phyloP scores from a whole-genome alignment of 2,797 vertebrate species.

The Pempheris klunzingeri region DNA sequence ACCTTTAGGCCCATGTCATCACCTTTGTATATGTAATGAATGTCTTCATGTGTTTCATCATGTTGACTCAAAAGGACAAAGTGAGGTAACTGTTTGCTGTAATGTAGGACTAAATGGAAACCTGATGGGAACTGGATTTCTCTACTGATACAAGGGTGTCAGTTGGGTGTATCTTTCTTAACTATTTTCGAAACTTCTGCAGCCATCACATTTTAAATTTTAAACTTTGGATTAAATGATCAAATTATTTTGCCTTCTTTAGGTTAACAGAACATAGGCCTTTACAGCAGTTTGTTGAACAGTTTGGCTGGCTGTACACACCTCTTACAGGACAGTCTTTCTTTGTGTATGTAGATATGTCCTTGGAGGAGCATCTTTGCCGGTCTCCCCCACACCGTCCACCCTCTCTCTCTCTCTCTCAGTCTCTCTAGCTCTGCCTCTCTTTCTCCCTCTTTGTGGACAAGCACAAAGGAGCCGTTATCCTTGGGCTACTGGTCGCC shows the following conservation, averaged over 20 bases:
- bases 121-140: not conserved
- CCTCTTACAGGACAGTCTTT: slow-evolving; percentile 42
- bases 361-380: slow-evolving; percentile 57
- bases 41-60: not conserved
- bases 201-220: slow-evolving; percentile 17
- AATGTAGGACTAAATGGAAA: slow-evolving; percentile 5
- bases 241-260: not conserved
- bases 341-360: slow-evolving; percentile 44
- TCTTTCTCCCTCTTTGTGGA: slow-evolving; percentile 75
- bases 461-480: slow-evolving; percentile 82
- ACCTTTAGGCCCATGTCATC: slow-evolving; percentile 2
- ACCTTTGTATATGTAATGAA: not conserved
- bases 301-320: not conserved
- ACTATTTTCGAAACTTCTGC: slow-evolving; percentile 2
- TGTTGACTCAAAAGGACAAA: slow-evolving; percentile 13
- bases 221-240: slow-evolving; percentile 9
- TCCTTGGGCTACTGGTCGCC: slow-evolving; percentile 80
- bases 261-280: not conserved
- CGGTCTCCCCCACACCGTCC: slow-evolving; percentile 4
- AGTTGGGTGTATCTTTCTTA: not conserved
- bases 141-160: not conserved
- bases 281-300: slow-evolving; percentile 5
- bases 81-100: slow-evolving; percentile 28
- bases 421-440: slow-evolving; percentile 54
- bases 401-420: slow-evolving; percentile 23